Evolutionary conservation across 2,888 invertebrate genomes (phyloP), one percentile per base, ranked within the genome.

Genomic region (Cephus runcator): DNA sequence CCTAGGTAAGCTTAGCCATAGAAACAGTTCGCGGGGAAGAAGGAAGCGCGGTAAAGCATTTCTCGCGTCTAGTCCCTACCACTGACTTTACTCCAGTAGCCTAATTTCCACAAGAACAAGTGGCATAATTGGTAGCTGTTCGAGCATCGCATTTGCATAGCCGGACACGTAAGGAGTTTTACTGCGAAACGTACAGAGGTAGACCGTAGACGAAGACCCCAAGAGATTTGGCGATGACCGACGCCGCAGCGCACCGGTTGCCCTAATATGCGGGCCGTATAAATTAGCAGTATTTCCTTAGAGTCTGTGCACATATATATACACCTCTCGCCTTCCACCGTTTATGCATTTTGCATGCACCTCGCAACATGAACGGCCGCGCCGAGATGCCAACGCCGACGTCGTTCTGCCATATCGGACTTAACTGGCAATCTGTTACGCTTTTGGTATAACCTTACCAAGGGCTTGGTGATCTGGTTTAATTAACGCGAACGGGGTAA

Each of bases 221-320:
- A 0, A 23, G 56, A 56, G 56, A 56, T 56, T 56, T 23, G 23
- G 2, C 56, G 23, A 56, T 56, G 23, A 23, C 23, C 23, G 56
- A 15, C 40, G 15, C 15, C 40, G 23, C 40, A 6, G 56, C 23
- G 56, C 56, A 56, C 56, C 56, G 23, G 56, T 36, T 69, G 31
- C 23, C 74, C 77, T 77, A 79, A 81, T 81, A 78, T 77, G 79
- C 79, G 69, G 79, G 11, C 69, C 77, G 81, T 79, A 81, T 81
- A 81, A 81, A 81, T 81, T 81, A 81, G 81, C 81, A 81, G 76
- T 81, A 77, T 81, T 74, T 78, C 75, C 56, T 56, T 56, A 56
- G 56, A 56, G 9, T 56, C 23, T 56, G 56, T 56, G 23, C 1
- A 56, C 0, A 56, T 23, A 56, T 56, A 56, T 74, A 36, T 69